Base-by-base conservation (phyloP, 2,113 vertebrate genomes). In the Eulacestoma nigropectus region DNA sequence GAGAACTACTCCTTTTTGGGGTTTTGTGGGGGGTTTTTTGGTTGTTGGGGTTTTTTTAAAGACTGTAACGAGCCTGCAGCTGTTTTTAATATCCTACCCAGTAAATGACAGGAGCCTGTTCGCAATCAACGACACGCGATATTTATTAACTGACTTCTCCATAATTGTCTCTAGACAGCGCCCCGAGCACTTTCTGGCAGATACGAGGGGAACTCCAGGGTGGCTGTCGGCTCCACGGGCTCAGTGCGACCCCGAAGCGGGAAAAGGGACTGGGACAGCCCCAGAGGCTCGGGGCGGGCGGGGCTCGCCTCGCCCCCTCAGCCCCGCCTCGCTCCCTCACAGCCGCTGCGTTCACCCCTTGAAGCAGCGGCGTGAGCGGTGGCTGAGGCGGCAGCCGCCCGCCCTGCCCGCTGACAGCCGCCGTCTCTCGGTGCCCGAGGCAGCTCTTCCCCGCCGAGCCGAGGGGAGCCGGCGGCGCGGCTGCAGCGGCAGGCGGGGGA, bases 401-500 rank as follows among this genome's bases (percentile, higher is more conserved):
- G 70, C 35, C 33, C 41, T 33, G 62, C 77, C 32, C 53, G 50
- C 79, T 78, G 82, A 67, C 73, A 83, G 92, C 77, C n/a, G 79
- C 46, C n/a, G 84, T 29, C 13, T 65, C 26, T 37, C 11, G 30
- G 46, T 26, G 79, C n/a, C 29, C 9, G 47, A 22, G 57, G 22
- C 16, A 10, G 32, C 22, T 21, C 41, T 44, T 22, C 25, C 42
- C 52, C 20, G 52, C 44, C 30, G 73, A 20, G 69, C 46, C 46
- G 42, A 59, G 59, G 80, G 65, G 50, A 60, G 56, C 68, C 30
- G 73, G 30, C 65, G 49, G 60, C 33, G 39, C 76, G 85, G 87
- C 82, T 46, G 72, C 84, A 37, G 85, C 75, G 57, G 75, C 91
- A n/a, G 93, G 95, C 83, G 95, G 93, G 56, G 93, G 86, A 82